Conservation (phyloP, 2,113 vertebrate genomes). For the Lota lota region DNA sequence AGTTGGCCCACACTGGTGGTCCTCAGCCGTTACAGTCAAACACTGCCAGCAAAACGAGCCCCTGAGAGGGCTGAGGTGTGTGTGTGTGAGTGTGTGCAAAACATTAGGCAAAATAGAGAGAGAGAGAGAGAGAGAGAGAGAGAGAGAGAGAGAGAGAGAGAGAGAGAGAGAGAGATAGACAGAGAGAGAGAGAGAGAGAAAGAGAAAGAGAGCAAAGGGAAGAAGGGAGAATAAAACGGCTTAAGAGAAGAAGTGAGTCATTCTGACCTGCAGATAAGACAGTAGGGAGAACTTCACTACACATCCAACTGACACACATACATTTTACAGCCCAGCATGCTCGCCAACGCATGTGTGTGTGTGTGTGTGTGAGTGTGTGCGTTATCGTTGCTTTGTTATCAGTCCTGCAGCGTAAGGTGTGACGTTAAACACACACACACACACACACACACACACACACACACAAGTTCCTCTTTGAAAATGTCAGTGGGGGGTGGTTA, state of each 20-base stretch:
- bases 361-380: constrained; percentile 12
- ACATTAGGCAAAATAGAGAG: neutral
- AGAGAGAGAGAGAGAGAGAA: no score
- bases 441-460: constrained; percentile 6
- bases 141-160: no score
- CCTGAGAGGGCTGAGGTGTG: neutral
- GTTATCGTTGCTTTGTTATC: constrained; percentile 40
- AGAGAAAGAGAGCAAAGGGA: no score
- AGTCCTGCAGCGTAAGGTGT: constrained; percentile 50
- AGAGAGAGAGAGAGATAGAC: no score
- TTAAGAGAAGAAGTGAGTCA: no score
- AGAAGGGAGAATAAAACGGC: no score
- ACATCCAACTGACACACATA: no score
- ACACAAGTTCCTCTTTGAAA: constrained; percentile 62
- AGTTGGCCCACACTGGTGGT: constrained; percentile 25
- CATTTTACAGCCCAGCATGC: no score
- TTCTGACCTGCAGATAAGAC: no score
- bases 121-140: no score
- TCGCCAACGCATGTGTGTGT: no score
- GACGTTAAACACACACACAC: constrained; percentile 32
- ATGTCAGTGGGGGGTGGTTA: constrained; percentile 31
- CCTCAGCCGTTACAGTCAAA: constrained; percentile 7
- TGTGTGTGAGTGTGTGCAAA: constrained; percentile 9
- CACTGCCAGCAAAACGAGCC: neutral
- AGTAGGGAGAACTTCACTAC: no score